Evolutionary conservation across 2,113 vertebrate genomes (phyloP).

Genomic region (Cheirogaleus medius): DNA sequence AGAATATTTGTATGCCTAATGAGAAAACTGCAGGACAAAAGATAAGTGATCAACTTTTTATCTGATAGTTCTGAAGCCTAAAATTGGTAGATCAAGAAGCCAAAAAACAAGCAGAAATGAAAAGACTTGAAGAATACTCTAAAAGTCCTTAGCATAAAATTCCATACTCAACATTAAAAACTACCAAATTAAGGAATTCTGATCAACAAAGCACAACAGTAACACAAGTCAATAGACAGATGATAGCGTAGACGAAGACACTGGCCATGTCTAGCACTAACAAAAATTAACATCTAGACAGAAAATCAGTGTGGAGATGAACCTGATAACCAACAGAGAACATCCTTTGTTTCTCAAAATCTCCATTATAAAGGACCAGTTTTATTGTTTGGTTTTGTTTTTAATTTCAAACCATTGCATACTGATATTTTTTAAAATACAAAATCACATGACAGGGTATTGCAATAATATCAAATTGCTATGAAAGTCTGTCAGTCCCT

Average conservation of each 20-base stretch:
- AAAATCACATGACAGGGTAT: too few species aligned
- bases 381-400: too few species aligned
- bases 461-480: too few species aligned
- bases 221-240: not conserved
- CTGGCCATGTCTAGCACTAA: not conserved
- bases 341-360: not conserved
- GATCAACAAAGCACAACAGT: not conserved
- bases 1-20: not conserved
- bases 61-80: not conserved
- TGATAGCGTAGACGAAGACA: not conserved
- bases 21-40: not conserved
- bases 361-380: not conserved
- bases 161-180: not conserved
- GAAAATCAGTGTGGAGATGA: not conserved
- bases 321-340: not conserved
- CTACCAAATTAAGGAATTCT: not conserved
- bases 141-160: not conserved
- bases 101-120: not conserved
- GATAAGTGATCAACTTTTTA: not conserved
- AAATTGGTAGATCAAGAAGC: not conserved
- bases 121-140: not conserved
- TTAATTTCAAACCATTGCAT: too few species aligned
- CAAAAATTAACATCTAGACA: not conserved
- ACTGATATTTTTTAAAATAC: too few species aligned
- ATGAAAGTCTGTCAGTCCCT: too few species aligned